phyloP scores from a whole-genome alignment of 2,113 vertebrate genomes.

The Entosphenus tridentatus region DNA sequence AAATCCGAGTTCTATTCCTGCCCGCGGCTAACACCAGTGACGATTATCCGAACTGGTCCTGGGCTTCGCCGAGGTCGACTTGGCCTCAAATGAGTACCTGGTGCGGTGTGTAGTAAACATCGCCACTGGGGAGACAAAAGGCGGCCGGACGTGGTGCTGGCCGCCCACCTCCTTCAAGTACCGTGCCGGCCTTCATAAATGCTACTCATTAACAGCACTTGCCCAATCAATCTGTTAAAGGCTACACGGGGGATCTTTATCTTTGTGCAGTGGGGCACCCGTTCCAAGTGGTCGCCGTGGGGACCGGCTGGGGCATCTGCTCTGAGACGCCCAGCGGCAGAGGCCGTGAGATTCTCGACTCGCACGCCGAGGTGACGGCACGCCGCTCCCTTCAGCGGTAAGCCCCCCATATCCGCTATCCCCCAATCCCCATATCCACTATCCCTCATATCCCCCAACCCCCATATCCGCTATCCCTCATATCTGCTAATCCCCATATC shows the following conservation, averaged over 20 bases:
- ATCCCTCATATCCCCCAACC: background rate
- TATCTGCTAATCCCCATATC: background rate
- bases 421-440: background rate
- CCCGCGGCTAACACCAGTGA: no score
- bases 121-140: no score
- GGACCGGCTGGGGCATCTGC: constrained; percentile 53
- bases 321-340: constrained; percentile 20
- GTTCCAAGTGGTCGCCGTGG: constrained; percentile 53
- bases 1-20: no score
- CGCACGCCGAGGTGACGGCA: constrained; percentile 52
- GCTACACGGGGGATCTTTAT: background rate
- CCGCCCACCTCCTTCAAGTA: no score
- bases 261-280: constrained; percentile 19
- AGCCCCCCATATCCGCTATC: background rate
- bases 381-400: constrained; percentile 67
- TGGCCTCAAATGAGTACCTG: no score
- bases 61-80: no score
- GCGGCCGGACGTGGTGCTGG: no score
- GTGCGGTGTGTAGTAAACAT: no score
- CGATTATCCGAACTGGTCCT: no score
- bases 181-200: no score
- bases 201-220: background rate
- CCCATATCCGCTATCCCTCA: constrained; percentile 3
- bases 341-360: constrained; percentile 55
- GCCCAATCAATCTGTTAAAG: background rate